phyloP scores from a whole-genome alignment of 64 coral and sea anemone genomes.

The Porites australiensis region DNA sequence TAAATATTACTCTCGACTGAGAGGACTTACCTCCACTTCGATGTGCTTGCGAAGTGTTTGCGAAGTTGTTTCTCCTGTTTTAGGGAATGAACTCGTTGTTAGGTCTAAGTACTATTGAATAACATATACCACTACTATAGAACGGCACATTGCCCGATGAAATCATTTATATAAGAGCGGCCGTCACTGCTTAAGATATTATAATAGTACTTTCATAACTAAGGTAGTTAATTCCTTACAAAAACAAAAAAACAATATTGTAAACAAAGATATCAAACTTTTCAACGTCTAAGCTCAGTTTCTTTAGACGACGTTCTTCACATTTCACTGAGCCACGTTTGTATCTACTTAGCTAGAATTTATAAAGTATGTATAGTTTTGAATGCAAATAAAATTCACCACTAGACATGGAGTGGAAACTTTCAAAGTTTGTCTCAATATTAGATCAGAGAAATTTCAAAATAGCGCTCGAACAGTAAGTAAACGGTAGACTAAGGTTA shows the following conservation, averaged over 20 bases:
- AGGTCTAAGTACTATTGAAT: no score
- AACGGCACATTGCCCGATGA: no score
- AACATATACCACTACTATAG: no score
- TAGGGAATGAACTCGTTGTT: no score
- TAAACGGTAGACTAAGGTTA: no score
- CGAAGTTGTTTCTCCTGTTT: no score
- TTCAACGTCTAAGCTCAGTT: background rate
- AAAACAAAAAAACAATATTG: background rate
- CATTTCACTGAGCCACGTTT: background rate
- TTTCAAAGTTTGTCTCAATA: no score
- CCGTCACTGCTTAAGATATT: background rate
- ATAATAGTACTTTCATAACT: background rate
- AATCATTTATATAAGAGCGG: background rate
- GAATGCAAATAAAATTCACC: conserved; percentile 16
- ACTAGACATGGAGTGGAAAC: background rate
- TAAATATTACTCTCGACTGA: no score
- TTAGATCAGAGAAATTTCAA: no score
- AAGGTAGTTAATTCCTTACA: background rate
- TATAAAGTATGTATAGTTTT: conserved; percentile 40
- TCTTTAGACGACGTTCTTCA: background rate
- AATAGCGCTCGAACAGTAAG: no score
- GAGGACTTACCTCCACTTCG: no score
- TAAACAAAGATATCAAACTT: background rate
- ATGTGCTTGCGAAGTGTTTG: no score
- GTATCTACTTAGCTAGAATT: background rate